Evolutionary conservation across 2,113 vertebrate genomes (phyloP).

Genomic region (Salvelinus sp.): DNA sequence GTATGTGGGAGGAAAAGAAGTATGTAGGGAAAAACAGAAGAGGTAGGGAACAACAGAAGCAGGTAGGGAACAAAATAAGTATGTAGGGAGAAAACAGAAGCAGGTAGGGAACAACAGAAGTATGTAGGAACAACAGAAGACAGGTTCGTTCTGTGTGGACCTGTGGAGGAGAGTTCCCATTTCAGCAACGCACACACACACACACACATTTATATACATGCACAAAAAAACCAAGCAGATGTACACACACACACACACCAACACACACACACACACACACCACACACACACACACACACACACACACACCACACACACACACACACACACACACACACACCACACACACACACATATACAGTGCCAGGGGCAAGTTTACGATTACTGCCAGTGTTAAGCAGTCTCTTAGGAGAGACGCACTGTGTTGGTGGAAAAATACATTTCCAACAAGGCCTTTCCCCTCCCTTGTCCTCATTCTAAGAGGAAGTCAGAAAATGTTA

Average conservation of each 20-base stretch:
- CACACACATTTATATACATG: not conserved
- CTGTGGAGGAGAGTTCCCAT: not conserved
- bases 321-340: not conserved
- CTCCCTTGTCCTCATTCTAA: not conserved
- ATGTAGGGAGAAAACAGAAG: no score
- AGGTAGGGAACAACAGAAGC: no score
- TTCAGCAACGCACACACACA: conserved; percentile 4
- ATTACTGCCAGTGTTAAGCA: conserved; percentile 68
- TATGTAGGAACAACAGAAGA: not conserved
- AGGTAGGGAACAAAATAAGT: no score
- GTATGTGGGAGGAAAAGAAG: no score
- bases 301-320: conserved; percentile 26
- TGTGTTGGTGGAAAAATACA: conserved; percentile 57
- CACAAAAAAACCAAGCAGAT: not conserved
- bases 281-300: not conserved
- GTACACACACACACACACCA: not conserved
- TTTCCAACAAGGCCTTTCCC: conserved; percentile 40
- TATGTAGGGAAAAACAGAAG: no score
- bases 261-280: conserved; percentile 11
- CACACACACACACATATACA: conserved; percentile 26
- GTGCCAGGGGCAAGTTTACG: conserved; percentile 68
- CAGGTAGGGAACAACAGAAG: no score
- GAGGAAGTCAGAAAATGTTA: no score
- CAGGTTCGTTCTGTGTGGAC: conserved; percentile 7
- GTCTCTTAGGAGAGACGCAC: conserved; percentile 70